Evolutionary conservation across 1,140 invertebrate genomes (phyloP).

Genomic region (Eurytemora carolleeae): DNA sequence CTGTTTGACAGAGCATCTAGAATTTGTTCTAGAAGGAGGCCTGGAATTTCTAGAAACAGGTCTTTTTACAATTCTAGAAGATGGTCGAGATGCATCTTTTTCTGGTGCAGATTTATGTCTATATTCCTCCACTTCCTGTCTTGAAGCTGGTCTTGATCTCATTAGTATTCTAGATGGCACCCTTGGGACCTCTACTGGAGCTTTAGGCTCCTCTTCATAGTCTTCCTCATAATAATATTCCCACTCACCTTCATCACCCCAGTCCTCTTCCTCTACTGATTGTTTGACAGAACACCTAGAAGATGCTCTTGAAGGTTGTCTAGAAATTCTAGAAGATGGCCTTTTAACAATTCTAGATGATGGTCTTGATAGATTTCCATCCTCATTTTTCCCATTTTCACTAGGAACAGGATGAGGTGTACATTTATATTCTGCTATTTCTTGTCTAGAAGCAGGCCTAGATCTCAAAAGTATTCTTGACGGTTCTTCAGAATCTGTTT

Average conservation of each 20-base stretch:
- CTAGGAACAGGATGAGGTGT: too few species aligned
- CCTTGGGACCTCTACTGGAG: background rate
- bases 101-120: background rate
- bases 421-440: background rate
- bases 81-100: background rate
- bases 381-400: too few species aligned
- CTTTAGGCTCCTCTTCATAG: background rate
- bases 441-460: background rate
- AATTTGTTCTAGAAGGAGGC: background rate
- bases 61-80: background rate
- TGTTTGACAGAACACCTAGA: background rate
- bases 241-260: background rate
- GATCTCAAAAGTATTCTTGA: background rate
- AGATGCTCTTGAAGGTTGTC: background rate
- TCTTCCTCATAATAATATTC: background rate
- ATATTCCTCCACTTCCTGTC: background rate
- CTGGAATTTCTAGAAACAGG: background rate
- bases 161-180: background rate
- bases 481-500: background rate
- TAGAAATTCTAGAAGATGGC: background rate
- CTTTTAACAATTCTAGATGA: background rate
- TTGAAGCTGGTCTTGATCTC: background rate
- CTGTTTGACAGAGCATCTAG: background rate
- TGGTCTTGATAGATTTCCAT: background rate
- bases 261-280: background rate